Evolutionary conservation across 2,113 vertebrate species (phyloP).

Genomic region (Ptilonorhynchus violaceus): DNA sequence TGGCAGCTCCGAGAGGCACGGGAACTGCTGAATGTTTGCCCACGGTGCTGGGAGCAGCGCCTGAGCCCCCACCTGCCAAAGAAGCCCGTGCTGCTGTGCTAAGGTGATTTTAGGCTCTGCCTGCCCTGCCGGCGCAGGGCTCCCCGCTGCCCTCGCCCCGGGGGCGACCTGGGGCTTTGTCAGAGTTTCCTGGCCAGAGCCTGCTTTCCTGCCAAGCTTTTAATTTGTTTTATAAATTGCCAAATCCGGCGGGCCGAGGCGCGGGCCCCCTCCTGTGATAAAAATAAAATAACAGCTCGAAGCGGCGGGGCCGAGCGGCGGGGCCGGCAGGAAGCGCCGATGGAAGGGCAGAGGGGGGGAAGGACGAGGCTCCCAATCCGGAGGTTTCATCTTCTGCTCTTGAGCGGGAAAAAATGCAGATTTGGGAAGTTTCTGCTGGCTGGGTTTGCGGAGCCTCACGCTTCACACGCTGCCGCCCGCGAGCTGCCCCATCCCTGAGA

Average conservation of each 20-base stretch:
- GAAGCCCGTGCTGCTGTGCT: not conserved
- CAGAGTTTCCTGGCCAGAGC: not conserved
- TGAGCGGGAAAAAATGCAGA: not conserved
- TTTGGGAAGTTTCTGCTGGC: not conserved
- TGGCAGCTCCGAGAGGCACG: accelerated
- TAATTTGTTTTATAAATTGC: slow-evolving; percentile 26
- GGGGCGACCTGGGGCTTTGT: not conserved
- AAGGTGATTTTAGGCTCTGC: not conserved
- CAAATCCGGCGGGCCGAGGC: not conserved
- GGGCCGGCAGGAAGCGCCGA: slow-evolving; percentile 34
- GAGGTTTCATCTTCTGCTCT: slow-evolving; percentile 23
- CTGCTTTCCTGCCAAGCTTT: not conserved
- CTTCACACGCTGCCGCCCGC: not conserved
- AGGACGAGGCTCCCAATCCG: not conserved
- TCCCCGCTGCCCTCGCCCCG: not conserved
- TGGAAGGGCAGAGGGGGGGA: slow-evolving; percentile 49
- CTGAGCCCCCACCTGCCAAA: not conserved
- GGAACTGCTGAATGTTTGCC: not conserved
- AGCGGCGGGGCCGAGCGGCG: not conserved
- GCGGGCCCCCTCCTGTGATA: not conserved
- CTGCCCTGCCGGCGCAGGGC: accelerated
- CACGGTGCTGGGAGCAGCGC: not conserved
- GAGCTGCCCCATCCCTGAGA: accelerated
- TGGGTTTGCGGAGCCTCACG: not conserved
- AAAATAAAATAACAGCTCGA: slow-evolving; percentile 59